Conservation (phyloP, 2,888 invertebrate genomes). For the Ariolimax columbianus region DNA sequence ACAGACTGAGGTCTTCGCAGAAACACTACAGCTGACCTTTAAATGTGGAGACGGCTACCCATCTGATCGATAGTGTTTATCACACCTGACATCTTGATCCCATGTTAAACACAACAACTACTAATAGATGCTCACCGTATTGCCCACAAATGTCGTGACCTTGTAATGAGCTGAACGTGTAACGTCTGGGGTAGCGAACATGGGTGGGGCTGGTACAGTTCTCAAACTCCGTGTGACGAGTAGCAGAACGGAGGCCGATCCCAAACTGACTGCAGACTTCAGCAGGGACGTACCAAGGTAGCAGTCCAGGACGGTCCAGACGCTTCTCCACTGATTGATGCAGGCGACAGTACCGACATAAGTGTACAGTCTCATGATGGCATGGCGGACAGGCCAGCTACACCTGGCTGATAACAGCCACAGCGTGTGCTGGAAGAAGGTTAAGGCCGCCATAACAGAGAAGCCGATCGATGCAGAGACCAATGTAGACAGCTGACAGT, state of each 20-base stretch:
- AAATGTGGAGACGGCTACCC: too few relatives aligned
- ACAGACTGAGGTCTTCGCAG: too few relatives aligned
- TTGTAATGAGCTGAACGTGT: background rate
- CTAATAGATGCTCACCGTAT: background rate
- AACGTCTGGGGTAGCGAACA: background rate
- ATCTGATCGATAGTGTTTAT: too few relatives aligned
- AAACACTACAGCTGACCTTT: too few relatives aligned
- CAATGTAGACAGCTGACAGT: background rate
- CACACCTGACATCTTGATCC: too few relatives aligned
- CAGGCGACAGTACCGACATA: conserved; percentile 5
- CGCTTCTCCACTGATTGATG: conserved; percentile 34
- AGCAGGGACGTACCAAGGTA: background rate
- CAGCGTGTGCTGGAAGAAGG: background rate
- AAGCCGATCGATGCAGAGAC: conserved; percentile 3
- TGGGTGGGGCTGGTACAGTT: background rate
- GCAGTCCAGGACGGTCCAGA: conserved; percentile 5
- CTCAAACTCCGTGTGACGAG: background rate
- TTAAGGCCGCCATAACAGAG: background rate
- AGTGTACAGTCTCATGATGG: conserved; percentile 1
- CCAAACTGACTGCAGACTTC: background rate
- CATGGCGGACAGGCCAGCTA: background rate
- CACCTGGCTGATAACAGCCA: background rate
- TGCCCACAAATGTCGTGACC: background rate
- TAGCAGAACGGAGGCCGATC: background rate
- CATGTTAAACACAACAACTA: too few relatives aligned